Conservation (phyloP, 2,797 vertebrate genomes). For the Eurystomus glaucurus region DNA sequence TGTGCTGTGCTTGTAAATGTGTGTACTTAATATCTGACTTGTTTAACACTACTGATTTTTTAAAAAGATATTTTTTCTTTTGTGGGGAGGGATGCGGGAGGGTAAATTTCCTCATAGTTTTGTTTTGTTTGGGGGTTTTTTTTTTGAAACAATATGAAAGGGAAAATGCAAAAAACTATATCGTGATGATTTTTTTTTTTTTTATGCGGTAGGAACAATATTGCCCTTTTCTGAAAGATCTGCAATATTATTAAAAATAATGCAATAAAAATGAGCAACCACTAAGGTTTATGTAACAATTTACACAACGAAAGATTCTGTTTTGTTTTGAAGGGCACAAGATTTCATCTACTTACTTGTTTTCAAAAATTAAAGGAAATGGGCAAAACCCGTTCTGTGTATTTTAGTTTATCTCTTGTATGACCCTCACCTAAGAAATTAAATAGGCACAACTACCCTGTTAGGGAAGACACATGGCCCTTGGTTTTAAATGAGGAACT, state of each 20-base stretch:
- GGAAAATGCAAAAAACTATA: constrained; percentile 57
- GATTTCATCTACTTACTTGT: constrained; percentile 87
- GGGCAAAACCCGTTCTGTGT: constrained; percentile 43
- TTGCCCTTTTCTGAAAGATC: constrained; percentile 85
- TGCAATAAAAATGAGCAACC: constrained; percentile 60
- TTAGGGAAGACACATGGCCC: neutral
- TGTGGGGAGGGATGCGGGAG: neutral
- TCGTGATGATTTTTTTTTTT: constrained; percentile 90
- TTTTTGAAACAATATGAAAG: constrained; percentile 65
- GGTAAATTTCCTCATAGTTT: constrained; percentile 83
- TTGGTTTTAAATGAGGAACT: neutral
- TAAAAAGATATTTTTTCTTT: constrained; percentile 73
- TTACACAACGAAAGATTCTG: constrained; percentile 83
- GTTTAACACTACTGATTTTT: constrained; percentile 85
- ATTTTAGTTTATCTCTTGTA: neutral
- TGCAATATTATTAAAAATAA: constrained; percentile 88
- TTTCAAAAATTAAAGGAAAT: constrained; percentile 93
- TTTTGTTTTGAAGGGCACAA: constrained; percentile 86
- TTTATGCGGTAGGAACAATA: constrained; percentile 86
- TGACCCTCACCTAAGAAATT: neutral
- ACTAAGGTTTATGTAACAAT: constrained; percentile 82
- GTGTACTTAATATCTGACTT: constrained; percentile 80
- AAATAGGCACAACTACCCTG: neutral
- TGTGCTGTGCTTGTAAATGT: constrained; percentile 82
- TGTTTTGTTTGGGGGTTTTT: neutral